Base-by-base conservation (phyloP, 1,140 invertebrate genomes). In the Sarcophaga peregrina region DNA sequence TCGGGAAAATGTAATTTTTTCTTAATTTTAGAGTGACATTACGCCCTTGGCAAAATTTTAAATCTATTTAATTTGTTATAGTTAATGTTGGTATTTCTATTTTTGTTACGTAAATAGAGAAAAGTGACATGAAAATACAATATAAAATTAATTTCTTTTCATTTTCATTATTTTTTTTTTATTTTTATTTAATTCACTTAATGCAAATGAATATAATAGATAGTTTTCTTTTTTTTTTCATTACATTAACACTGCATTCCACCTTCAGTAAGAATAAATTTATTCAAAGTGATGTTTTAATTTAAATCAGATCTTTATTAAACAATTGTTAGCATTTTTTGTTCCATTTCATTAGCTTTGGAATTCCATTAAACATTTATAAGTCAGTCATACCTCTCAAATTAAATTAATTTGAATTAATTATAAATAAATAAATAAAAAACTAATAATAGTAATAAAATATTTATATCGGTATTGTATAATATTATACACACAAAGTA, bases 31-130 rank as follows among this genome's bases (percentile, higher is more conserved):
- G n/a, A 25, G 48, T 78, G 75, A 50, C 75, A 78, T 78, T 50
- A 50, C 48, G 75, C 75, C 75, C 75, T 78, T 78, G 75, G 75
- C 75, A 52, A 78, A 78, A 78, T 52, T 78, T 50, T 52, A 20
- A 78, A 78, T 10, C 75, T 20, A 68, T 17, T 68, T 68, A 20
- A 68, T 20, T 20, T 68, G 25, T 68, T 68, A 68, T n/a, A 25
- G 9, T 52, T 10, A 52, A 52, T 52, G 50, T 52, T 52, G 0
- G 50, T n/a, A 68, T n/a, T 20, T 68, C 20, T 25, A 58, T 25
- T 68, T 68, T 68, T 25, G 17, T 68, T 68, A 68, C 62, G 62
- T 68, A 68, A 68, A 68, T 68, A 20, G 17, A 62, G 8, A 62
- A n/a, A 62, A 37, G 25, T 37, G 25, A 37, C 25, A 37, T 37